Evolutionary conservation across 2,888 invertebrate species (phyloP).

Genomic region (Tigriopus californicus): DNA sequence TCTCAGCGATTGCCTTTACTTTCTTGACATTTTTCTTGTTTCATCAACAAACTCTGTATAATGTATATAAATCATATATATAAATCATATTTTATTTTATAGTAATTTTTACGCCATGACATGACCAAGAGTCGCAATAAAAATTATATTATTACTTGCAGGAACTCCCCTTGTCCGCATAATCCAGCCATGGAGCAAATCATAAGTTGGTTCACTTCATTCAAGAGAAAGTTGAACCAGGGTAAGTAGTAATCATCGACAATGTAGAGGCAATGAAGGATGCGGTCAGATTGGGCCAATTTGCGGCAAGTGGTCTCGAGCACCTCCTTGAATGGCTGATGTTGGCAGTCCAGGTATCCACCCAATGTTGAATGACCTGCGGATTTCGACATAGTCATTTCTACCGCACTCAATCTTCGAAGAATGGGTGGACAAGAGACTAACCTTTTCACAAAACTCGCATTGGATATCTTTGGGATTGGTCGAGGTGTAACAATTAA

Average conservation of each 20-base stretch:
- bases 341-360: constrained; percentile 59
- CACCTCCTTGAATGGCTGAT: constrained; percentile 66
- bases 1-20: too few relatives aligned
- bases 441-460: constrained; percentile 16
- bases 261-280: constrained; percentile 41
- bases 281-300: neutral
- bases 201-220: constrained; percentile 45
- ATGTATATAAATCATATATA: too few relatives aligned
- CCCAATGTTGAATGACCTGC: constrained; percentile 56
- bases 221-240: constrained; percentile 48
- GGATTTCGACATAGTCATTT: constrained; percentile 51
- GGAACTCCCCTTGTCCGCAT: constrained; percentile 28
- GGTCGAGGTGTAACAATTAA: neutral
- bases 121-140: too few relatives aligned
- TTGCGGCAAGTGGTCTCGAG: constrained; percentile 44
- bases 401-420: constrained; percentile 20
- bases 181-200: constrained; percentile 50
- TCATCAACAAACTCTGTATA: too few relatives aligned
- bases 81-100: too few relatives aligned
- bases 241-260: constrained; percentile 57
- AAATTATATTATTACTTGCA: too few relatives aligned
- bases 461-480: constrained; percentile 5
- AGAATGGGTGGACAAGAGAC: neutral
- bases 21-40: too few relatives aligned
- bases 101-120: too few relatives aligned